A percentile compares a stretch with the other conserved stretches of the same genome.
phyloP scores from a whole-genome alignment of 2,113 vertebrate species.

The Apodemus speciosus region DNA sequence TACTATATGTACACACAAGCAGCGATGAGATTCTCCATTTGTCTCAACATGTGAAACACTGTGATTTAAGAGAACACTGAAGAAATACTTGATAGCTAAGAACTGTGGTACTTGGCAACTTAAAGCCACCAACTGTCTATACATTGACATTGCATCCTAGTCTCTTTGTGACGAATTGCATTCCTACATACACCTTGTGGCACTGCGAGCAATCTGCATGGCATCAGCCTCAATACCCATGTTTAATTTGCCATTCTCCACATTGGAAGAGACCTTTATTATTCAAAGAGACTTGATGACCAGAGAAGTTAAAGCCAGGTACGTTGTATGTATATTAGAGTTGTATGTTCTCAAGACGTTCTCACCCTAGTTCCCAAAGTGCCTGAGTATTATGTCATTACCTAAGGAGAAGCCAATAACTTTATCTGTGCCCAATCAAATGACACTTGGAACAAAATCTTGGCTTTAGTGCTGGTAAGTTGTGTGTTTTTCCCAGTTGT shows the following conservation, averaged over 20 bases:
- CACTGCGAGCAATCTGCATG: background rate
- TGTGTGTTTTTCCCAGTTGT: background rate
- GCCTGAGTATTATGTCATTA: background rate
- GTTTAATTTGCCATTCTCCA: background rate
- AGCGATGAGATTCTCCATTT: background rate
- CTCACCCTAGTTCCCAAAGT: slow-evolving; percentile 1
- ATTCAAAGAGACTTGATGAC: background rate
- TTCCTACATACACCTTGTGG: background rate
- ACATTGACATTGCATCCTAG: no score
- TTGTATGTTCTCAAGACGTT: background rate
- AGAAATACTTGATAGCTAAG: background rate
- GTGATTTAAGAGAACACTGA: background rate
- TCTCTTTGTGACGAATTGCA: background rate
- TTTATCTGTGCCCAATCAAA: background rate
- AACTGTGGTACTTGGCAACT: background rate
- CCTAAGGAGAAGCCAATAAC: background rate
- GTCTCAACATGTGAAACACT: background rate
- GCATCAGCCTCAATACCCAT: background rate
- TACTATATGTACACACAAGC: background rate
- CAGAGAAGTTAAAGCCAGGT: background rate
- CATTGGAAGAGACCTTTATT: background rate
- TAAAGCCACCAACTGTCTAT: background rate
- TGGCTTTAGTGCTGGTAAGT: background rate
- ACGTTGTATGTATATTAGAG: background rate
- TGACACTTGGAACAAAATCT: background rate